Percentiles rank a stretch among this genome's conserved stretches.
phyloP scores from a whole-genome alignment of 2,797 vertebrate genomes.

The Lepilemur septentrionalis region DNA sequence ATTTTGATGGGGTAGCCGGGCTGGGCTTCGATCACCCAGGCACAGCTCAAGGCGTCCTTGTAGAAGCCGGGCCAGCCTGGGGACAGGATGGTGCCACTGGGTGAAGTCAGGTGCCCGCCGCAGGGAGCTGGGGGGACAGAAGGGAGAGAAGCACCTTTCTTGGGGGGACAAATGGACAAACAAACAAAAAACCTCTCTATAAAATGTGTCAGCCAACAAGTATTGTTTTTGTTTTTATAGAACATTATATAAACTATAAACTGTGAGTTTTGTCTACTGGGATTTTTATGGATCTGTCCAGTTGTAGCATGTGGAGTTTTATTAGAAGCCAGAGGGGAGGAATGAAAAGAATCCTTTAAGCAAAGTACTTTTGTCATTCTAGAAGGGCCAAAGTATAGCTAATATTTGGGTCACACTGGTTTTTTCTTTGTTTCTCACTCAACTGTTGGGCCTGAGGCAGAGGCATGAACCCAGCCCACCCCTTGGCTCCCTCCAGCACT shows the following conservation, averaged over 20 bases:
- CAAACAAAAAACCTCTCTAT: background rate
- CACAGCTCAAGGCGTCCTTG: slow-evolving; percentile 98
- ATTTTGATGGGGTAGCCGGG: slow-evolving; percentile 99
- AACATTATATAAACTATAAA: slow-evolving; percentile 44
- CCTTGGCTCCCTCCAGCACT: background rate
- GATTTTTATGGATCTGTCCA: background rate
- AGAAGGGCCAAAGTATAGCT: background rate
- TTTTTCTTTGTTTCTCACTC: slow-evolving; percentile 14
- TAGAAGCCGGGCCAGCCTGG: slow-evolving; percentile 99
- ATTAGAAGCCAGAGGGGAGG: slow-evolving; percentile 40
- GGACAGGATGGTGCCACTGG: slow-evolving; percentile 97
- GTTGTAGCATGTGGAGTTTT: slow-evolving; percentile 28
- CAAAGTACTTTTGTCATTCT: slow-evolving; percentile 25
- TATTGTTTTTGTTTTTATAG: slow-evolving; percentile 31
- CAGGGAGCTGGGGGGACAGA: slow-evolving; percentile 90
- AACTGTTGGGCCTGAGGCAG: background rate
- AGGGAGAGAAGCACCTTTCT: slow-evolving; percentile 33
- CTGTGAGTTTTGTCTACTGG: slow-evolving; percentile 21
- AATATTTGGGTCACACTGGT: background rate
- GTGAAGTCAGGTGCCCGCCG: slow-evolving; percentile 95
- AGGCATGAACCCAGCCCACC: background rate
- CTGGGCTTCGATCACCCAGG: slow-evolving; percentile 98
- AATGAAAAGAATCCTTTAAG: slow-evolving; percentile 50
- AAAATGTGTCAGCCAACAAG: slow-evolving; percentile 48
- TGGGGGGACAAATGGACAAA: background rate